Conservation (phyloP, 2,113 vertebrate species). For the Sphyrna mokarran region DNA sequence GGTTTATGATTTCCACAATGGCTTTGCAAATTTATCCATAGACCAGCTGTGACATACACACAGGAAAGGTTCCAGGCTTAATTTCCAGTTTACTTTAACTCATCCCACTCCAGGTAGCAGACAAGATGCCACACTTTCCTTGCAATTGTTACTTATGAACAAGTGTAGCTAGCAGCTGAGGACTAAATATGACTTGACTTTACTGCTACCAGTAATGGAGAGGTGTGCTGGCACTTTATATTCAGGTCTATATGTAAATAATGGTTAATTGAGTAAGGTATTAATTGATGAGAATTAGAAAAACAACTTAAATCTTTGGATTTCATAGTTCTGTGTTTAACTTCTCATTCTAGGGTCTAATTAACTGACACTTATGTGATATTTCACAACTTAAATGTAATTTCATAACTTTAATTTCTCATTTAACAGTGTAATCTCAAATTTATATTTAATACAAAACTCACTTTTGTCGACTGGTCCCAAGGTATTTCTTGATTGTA, state of each 20-base stretch:
- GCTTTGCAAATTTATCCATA: too few species aligned
- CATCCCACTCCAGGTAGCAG: too few species aligned
- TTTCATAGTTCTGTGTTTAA: not conserved
- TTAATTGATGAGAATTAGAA: not conserved
- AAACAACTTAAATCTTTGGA: not conserved
- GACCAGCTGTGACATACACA: too few species aligned
- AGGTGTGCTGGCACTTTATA: not conserved
- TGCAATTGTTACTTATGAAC: not conserved
- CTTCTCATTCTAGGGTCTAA: not conserved
- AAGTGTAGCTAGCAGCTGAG: not conserved
- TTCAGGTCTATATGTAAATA: not conserved
- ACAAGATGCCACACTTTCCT: too few species aligned
- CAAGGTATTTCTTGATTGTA: not conserved
- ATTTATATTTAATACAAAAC: not conserved
- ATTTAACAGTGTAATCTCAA: not conserved
- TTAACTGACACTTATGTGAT: not conserved
- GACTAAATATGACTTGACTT: not conserved
- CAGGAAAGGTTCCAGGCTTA: too few species aligned
- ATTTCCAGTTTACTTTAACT: too few species aligned
- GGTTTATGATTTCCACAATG: too few species aligned
- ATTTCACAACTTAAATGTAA: not conserved
- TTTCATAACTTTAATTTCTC: not conserved
- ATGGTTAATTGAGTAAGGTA: not conserved
- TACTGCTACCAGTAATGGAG: not conserved
- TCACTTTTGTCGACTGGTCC: not conserved